phyloP scores from a whole-genome alignment of 2,888 invertebrate species.

The Plagodis pulveraria region DNA sequence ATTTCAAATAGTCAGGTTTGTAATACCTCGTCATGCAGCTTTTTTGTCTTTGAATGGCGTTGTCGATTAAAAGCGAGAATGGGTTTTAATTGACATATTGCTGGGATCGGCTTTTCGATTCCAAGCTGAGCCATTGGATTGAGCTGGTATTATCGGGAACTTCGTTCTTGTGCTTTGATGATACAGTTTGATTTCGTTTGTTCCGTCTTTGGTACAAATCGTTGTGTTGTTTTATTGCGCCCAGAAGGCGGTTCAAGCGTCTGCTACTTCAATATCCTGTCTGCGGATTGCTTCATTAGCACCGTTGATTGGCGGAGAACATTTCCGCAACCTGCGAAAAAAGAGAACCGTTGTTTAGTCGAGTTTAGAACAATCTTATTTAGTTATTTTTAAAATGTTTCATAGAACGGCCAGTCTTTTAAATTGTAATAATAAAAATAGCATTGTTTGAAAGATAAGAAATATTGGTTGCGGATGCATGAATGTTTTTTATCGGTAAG shows the following conservation, averaged over 20 bases:
- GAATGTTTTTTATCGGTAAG: slow-evolving; percentile 12
- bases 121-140: slow-evolving; percentile 70
- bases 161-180: slow-evolving; percentile 47
- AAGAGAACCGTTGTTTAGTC: slow-evolving; percentile 54
- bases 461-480: slow-evolving; percentile 23
- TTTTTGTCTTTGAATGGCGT: slow-evolving; percentile 65
- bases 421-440: slow-evolving; percentile 21
- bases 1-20: slow-evolving; percentile 66
- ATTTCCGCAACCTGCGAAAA: slow-evolving; percentile 63
- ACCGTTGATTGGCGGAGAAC: slow-evolving; percentile 70
- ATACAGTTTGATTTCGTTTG: slow-evolving; percentile 62
- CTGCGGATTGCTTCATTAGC: slow-evolving; percentile 82
- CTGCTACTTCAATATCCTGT: slow-evolving; percentile 79
- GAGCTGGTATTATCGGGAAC: slow-evolving; percentile 45
- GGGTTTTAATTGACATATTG: slow-evolving; percentile 77
- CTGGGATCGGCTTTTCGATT: slow-evolving; percentile 67
- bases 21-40: slow-evolving; percentile 70
- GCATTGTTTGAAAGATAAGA: slow-evolving; percentile 29
- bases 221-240: slow-evolving; percentile 74
- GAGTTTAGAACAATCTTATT: slow-evolving; percentile 22
- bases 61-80: slow-evolving; percentile 67
- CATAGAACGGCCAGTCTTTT: slow-evolving; percentile 8
- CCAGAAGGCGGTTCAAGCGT: slow-evolving; percentile 63
- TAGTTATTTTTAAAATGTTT: too few species aligned
- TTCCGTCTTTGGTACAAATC: slow-evolving; percentile 47